phyloP scores from a whole-genome alignment of 2,113 vertebrate species.

The Eublepharis macularius region DNA sequence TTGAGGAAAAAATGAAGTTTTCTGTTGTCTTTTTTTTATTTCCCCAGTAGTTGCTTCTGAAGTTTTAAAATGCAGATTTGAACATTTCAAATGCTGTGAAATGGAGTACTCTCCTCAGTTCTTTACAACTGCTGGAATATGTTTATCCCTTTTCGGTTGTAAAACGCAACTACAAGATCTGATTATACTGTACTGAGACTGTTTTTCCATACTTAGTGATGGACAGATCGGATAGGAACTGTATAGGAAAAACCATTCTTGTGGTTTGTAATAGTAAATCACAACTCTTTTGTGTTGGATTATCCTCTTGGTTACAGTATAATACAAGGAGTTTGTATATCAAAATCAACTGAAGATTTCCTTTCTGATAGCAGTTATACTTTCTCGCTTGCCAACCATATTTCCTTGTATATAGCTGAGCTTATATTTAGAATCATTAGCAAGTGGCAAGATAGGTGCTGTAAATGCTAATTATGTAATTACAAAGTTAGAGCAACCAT shows the following conservation, averaged over 20 bases:
- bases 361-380: conserved; percentile 38
- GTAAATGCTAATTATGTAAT: conserved; percentile 66
- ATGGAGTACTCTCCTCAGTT: conserved; percentile 3
- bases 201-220: neutral
- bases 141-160: neutral
- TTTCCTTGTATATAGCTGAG: conserved; percentile 60
- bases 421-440: conserved; percentile 69
- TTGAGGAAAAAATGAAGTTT: neutral
- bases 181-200: conserved; percentile 2
- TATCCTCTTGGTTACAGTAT: conserved; percentile 15
- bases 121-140: conserved; percentile 9
- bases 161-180: neutral
- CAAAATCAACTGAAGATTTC: conserved; percentile 3
- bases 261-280: neutral
- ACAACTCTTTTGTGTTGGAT: conserved; percentile 14
- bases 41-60: neutral
- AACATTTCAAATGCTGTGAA: conserved; percentile 1
- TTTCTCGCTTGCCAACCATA: conserved; percentile 48
- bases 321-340: conserved; percentile 24
- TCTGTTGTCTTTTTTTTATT: neutral
- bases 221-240: conserved; percentile 4
- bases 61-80: conserved; percentile 30
- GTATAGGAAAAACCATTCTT: conserved; percentile 22
- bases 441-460: conserved; percentile 61
- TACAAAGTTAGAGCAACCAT: conserved; percentile 34